phyloP scores from a whole-genome alignment of 2,888 invertebrate species.

The Galeruca laticollis region DNA sequence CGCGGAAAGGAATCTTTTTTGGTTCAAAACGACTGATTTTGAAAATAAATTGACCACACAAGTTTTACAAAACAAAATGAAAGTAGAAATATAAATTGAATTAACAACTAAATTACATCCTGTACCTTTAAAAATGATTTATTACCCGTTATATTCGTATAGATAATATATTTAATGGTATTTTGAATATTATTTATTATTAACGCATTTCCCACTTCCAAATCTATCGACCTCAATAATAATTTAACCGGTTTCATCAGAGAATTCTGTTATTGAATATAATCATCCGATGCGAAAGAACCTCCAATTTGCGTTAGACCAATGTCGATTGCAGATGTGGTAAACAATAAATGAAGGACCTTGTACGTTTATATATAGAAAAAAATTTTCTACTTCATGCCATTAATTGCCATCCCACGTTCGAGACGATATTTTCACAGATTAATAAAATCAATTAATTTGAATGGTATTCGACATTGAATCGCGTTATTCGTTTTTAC shows the following conservation, averaged over 20 bases:
- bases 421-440: neutral
- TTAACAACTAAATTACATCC: too few species aligned
- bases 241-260: neutral
- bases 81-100: too few species aligned
- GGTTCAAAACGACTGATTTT: too few species aligned
- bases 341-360: neutral
- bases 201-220: neutral
- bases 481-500: neutral
- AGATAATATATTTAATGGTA: too few species aligned
- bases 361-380: neutral
- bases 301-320: neutral
- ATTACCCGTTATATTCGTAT: too few species aligned
- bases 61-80: too few species aligned
- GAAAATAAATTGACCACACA: too few species aligned
- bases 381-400: neutral
- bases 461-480: neutral
- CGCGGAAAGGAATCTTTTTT: too few species aligned
- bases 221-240: neutral
- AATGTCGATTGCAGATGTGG: neutral
- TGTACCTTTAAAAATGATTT: too few species aligned
- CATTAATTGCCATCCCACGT: neutral
- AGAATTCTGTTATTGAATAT: neutral
- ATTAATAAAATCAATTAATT: constrained; percentile 1
- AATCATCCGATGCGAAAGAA: neutral
- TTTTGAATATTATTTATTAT: too few species aligned